Evolutionary conservation across 2,113 vertebrate genomes (phyloP), one percentile per base, ranked within the genome.

Genomic region (Sarotherodon lohbergeri): DNA sequence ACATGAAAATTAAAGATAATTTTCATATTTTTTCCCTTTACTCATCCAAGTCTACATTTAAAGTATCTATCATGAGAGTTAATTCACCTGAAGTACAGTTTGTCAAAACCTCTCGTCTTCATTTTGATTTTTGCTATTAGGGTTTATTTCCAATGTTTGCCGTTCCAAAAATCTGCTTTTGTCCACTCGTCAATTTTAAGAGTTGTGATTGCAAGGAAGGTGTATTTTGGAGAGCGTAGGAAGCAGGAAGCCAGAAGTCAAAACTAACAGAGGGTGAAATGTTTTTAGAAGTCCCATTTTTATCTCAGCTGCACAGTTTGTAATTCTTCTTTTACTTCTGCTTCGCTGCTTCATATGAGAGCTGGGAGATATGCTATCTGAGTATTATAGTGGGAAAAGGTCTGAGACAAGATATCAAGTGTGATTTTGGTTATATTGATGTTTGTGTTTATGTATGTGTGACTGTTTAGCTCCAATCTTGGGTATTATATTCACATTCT

Each of bases 211-310:
- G 85, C 50, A 90, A 57, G 92, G 76, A 91, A 84, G 83, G 81
- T 90, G 82, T 89, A 90, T 93, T 94, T 92, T 82, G 50, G 88
- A 86, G 86, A 85, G 89, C 56, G 93, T 94, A 88, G 94, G 93
- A 93, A 86, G 93, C 86, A 29, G 24, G 22, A 88, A 90, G 88
- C 90, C 89, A 91, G 63, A 89, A 92, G 94, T 94, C 92, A 91
- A 88, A 88, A 88, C 92, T 76, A 90, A 89, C 90, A 91, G 86
- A 90, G 91, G 81, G 81, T 91, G 88, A 91, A 89, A 84, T 91
- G 87, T 88, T 89, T 94, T 93, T 91, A 90, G 91, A 93, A 89
- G 80, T 90, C 46, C 86, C 88, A 92, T 94, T 95, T 94, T 94
- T 93, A 91, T 92, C 92, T 91, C 84, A 50, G 84, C 87, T 48